These are phyloP conservation scores for Aphrocallistes beatrix DNA, from an alignment of 37 sponge, comb jelly and placozoan genomes.

Conservation along the genomic window DNA sequence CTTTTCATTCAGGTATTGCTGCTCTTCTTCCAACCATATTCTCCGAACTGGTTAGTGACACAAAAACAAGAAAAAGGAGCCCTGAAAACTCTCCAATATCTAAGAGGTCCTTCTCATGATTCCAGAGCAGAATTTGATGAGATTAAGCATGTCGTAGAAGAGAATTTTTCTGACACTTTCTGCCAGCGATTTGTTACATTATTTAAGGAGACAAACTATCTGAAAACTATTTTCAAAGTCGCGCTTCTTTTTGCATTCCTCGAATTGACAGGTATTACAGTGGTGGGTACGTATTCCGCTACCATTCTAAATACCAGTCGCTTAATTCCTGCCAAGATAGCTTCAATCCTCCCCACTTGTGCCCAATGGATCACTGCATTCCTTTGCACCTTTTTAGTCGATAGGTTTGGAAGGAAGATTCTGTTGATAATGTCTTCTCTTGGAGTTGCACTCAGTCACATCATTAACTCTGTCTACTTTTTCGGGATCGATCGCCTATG, in stretches of 20 bases:
- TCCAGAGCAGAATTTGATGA: slow-evolving; percentile 23
- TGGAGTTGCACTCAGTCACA: slow-evolving; percentile 21
- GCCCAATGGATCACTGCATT: slow-evolving; percentile 35
- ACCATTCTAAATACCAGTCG: slow-evolving; percentile 18
- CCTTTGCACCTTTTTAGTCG: slow-evolving; percentile 30
- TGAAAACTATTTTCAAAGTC: slow-evolving; percentile 28
- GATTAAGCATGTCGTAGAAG: neutral
- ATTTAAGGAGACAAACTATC: slow-evolving; percentile 17
- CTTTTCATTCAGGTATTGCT: slow-evolving; percentile 34
- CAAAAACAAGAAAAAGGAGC: slow-evolving; percentile 8
- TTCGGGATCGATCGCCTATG: neutral
- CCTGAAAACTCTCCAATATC: neutral
- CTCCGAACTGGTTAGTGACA: slow-evolving; percentile 53
- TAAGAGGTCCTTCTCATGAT: slow-evolving; percentile 29
- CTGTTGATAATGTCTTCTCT: slow-evolving; percentile 28
- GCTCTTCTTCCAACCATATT: slow-evolving; percentile 42
- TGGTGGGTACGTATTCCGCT: slow-evolving; percentile 33
- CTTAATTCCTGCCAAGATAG: neutral
- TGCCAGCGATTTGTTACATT: slow-evolving; percentile 7
- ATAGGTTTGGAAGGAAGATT: slow-evolving; percentile 36
- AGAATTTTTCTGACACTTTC: neutral
- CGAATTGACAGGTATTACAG: slow-evolving; percentile 51
- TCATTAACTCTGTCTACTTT: slow-evolving; percentile 24
- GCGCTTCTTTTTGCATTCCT: slow-evolving; percentile 45
- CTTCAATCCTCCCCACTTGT: slow-evolving; percentile 4